phyloP scores from a whole-genome alignment of 2,888 invertebrate species.

The Liodrosophila aerea region DNA sequence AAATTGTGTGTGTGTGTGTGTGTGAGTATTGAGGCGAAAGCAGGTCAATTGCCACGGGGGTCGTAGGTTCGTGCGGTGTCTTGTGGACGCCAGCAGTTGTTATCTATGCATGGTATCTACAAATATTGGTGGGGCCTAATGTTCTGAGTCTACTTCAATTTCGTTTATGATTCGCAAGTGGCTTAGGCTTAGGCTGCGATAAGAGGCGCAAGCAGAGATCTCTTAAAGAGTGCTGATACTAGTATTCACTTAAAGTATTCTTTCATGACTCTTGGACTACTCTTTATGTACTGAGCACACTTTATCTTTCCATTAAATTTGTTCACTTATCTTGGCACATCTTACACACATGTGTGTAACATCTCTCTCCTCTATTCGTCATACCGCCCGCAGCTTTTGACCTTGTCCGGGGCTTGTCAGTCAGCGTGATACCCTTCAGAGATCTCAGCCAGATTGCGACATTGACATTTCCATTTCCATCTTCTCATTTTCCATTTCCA shows the following conservation, averaged over 20 bases:
- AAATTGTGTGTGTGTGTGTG: neutral
- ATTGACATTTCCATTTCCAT: slow-evolving; percentile 64
- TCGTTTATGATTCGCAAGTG: too few species aligned
- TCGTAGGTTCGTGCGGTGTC: neutral
- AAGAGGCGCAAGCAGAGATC: too few species aligned
- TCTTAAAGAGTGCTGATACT: too few species aligned
- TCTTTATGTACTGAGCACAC: too few species aligned
- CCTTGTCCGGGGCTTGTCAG: slow-evolving; percentile 18
- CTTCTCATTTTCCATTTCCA: slow-evolving; percentile 33
- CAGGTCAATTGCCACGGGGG: slow-evolving; percentile 3
- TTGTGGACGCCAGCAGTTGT: too few species aligned
- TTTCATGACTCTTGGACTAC: too few species aligned
- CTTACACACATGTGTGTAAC: neutral
- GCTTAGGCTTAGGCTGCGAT: too few species aligned
- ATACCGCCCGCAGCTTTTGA: slow-evolving; percentile 22
- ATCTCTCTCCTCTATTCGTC: neutral
- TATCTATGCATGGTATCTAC: too few species aligned
- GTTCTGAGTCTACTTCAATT: too few species aligned
- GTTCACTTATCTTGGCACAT: neutral
- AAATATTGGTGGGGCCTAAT: too few species aligned
- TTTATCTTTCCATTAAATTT: too few species aligned
- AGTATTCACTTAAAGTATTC: too few species aligned
- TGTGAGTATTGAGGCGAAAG: neutral
- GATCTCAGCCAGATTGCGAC: slow-evolving; percentile 47
- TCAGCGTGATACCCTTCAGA: slow-evolving; percentile 16